Base-by-base conservation (phyloP, 1,140 invertebrate species). In the Euwallacea similis region DNA sequence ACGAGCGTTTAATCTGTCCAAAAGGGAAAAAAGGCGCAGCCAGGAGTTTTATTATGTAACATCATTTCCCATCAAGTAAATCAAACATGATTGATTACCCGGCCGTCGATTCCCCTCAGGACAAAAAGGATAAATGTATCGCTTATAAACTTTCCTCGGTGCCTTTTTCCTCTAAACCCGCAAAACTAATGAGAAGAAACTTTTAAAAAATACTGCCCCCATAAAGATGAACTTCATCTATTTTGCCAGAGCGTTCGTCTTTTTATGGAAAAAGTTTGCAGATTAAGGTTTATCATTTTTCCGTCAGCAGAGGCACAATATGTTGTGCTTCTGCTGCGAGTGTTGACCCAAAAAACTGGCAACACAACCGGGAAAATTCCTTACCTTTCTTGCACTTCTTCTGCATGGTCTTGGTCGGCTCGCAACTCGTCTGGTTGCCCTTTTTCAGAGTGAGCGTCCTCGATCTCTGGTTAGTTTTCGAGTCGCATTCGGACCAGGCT, bases 351-450 rank as follows among this genome's bases (percentile, higher is more conserved):
- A 33, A 33, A 33, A 33, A 16, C 4, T 58, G 55, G 42, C 10
- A 61, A n/a, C 59, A 8, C 54, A 56, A 56, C 8, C 8, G 13
- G 21, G 41, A 21, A n/a, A 16, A 64, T 66, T 42, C 53, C 69
- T 80, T 86, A 93, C 92, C 91, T 88, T 93, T 93, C 84, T 94
- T 95, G 86, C 93, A 95, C 77, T 94, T 94, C 84, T 94, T 94
- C 80, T 92, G 88, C 74, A 95, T 92, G n/a, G 88, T 92, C 83
- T 93, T 94, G 42, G 89, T 91, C 69, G 86, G 86, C 78, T 94
- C 91, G 81, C 93, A 95, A 59, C 85, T 86, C 53, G 86, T 81
- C 42, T 87, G 86, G 79, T 93, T 90, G 41, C 93, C 91, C 79
- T 92, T 93, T 82, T 94, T 94, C 74, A 95, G 84, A 46, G 88